phyloP scores from a whole-genome alignment of 2,888 invertebrate genomes.

The Odontomyia ornata region DNA sequence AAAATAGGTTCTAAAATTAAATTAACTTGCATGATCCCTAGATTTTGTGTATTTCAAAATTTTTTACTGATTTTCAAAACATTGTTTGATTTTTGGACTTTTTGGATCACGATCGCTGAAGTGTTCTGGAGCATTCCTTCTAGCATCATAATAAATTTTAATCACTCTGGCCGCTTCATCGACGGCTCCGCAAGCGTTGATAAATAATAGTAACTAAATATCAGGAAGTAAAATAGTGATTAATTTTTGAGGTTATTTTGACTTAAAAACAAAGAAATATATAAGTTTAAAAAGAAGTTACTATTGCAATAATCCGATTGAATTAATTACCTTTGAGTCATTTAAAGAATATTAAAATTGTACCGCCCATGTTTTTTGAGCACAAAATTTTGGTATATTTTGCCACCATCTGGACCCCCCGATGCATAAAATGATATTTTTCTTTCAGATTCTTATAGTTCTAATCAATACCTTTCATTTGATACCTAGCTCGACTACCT shows the following conservation, averaged over 20 bases:
- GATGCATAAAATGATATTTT: too few species aligned
- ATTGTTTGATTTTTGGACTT: constrained; percentile 60
- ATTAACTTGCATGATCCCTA: neutral
- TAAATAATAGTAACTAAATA: constrained; percentile 50
- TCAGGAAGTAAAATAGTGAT: constrained; percentile 12
- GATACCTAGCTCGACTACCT: too few species aligned
- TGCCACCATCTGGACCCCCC: too few species aligned
- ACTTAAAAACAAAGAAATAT: too few species aligned
- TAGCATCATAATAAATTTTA: constrained; percentile 69
- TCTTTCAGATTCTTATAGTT: too few species aligned
- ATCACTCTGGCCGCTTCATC: constrained; percentile 56
- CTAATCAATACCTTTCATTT: too few species aligned
- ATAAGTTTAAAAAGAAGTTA: too few species aligned
- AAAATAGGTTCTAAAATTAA: constrained; percentile 67
- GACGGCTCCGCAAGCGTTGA: constrained; percentile 49
- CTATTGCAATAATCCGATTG: too few species aligned
- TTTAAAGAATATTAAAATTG: too few species aligned
- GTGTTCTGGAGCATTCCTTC: constrained; percentile 71
- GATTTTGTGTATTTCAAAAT: neutral
- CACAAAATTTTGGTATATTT: too few species aligned
- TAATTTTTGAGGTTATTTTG: neutral
- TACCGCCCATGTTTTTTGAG: too few species aligned
- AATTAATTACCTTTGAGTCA: too few species aligned
- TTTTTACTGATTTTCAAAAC: constrained; percentile 66
- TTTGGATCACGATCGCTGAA: constrained; percentile 68